Evolutionary conservation across 1,140 invertebrate species (phyloP).

Genomic region (Monomorium pharaonis): DNA sequence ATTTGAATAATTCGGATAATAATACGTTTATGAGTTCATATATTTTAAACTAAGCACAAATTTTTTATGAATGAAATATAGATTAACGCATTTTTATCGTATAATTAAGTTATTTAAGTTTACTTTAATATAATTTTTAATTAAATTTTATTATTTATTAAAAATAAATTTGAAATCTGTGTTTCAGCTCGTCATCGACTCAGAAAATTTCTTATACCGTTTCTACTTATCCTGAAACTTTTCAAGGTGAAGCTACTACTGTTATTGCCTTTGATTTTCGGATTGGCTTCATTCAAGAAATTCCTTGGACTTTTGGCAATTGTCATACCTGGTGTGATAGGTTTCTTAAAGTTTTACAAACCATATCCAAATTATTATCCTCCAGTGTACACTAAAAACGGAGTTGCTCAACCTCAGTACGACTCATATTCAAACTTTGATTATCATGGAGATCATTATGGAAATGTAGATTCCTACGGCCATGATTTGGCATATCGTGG

Average conservation of each 20-base stretch:
- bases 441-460: slow-evolving; percentile 81
- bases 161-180: slow-evolving; percentile 40
- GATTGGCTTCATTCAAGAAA: slow-evolving; percentile 93
- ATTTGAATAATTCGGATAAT: too few relatives aligned
- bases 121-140: neutral
- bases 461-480: slow-evolving; percentile 87
- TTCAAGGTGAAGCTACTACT: slow-evolving; percentile 93
- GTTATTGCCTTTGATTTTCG: slow-evolving; percentile 92
- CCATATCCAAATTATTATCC: slow-evolving; percentile 83
- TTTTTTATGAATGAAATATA: too few relatives aligned
- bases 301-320: slow-evolving; percentile 91
- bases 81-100: too few relatives aligned
- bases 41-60: too few relatives aligned
- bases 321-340: slow-evolving; percentile 91
- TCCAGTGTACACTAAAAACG: slow-evolving; percentile 85
- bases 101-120: neutral
- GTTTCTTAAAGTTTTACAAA: slow-evolving; percentile 92
- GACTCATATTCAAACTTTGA: slow-evolving; percentile 81
- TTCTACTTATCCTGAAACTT: slow-evolving; percentile 92
- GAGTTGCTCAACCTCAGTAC: slow-evolving; percentile 85
- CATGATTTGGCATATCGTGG: slow-evolving; percentile 89
- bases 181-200: slow-evolving; percentile 90
- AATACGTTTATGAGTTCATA: too few relatives aligned
- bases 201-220: slow-evolving; percentile 93
- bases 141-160: neutral